Evolutionary conservation across 92 coral and sea anemone species (phyloP), one percentile per base, ranked within the genome.

Genomic region (Siderastrea siderea): DNA sequence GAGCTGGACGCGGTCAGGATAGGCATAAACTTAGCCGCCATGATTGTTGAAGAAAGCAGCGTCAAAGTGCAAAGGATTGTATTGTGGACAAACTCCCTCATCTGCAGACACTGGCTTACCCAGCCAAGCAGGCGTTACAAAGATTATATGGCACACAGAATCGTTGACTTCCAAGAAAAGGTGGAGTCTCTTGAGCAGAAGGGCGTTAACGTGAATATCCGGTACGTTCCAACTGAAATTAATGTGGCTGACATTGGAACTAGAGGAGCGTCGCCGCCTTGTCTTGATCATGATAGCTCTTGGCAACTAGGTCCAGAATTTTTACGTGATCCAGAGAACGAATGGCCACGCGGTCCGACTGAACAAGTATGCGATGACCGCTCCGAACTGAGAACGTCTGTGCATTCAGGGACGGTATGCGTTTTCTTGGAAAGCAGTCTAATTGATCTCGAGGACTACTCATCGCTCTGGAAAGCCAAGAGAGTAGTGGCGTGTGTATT

Each of bases 11-110:
- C 64, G 3, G 15, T 59, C 14, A 59, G 64, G n/a, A 59, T 59
- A 3, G 64, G 64, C 6, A 13, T 59, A 59, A 59, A 59, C 64
- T 0, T 59, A 12, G 16, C 64, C 16, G 10, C 64, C 10, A 59
- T 13, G 6, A 53, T 1, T 53, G 6, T 10, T 53, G 58, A 53
- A 53, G 58, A 53, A 53, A 53, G 58, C 10, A 10, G n/a, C n/a
- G n/a, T 59, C 64, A 14, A 7, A 59, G 64, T 84, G 71, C 5
- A 47, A 5, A 59, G 46, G 71, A 3, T 84, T 38, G 77, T 71
- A 45, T 84, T 84, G 14, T 84, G 88, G 88, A 84, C 77, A 59
- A 81, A 73, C 77, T 84, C 88, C 51, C 72, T 72, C 80, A 70
- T 84, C 13, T 79, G 62, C n/a, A 59, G 50, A 47, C 38, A 26